phyloP scores from a whole-genome alignment of 1,140 invertebrate genomes.

The Pteromalus puparum region DNA sequence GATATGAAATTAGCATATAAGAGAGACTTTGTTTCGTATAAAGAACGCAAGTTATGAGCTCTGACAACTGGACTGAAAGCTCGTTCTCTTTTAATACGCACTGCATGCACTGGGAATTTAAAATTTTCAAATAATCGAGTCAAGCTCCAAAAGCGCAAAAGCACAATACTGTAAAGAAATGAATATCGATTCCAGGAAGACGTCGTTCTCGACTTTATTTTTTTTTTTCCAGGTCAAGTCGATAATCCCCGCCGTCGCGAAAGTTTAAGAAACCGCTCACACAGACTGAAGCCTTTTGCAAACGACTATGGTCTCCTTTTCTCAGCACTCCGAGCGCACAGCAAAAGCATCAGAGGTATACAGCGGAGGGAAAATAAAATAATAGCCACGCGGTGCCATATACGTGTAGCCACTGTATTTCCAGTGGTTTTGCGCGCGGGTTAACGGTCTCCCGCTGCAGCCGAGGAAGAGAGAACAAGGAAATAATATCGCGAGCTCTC shows the following conservation, averaged over 20 bases:
- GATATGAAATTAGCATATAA: background rate
- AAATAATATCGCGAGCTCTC: background rate
- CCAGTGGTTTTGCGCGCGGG: background rate
- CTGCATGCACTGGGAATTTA: no score
- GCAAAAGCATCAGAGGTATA: no score
- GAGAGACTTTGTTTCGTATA: background rate
- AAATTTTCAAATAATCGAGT: no score
- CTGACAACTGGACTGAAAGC: no score
- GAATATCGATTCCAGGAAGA: conserved; percentile 8
- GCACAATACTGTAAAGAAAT: background rate
- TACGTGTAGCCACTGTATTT: background rate
- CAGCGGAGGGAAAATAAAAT: conserved; percentile 1
- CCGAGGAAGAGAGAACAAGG: background rate
- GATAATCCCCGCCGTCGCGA: conserved; percentile 5
- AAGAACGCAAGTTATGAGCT: background rate
- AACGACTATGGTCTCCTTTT: conserved; percentile 3
- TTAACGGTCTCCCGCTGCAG: background rate
- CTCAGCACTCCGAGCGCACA: background rate
- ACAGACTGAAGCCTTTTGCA: conserved; percentile 12
- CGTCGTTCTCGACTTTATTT: background rate
- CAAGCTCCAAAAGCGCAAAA: background rate
- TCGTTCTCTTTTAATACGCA: no score
- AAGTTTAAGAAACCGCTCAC: background rate
- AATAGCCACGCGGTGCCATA: background rate
- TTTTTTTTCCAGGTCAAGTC: conserved; percentile 24